These are phyloP conservation scores for Aspidoscelis tigris DNA, from an alignment of 2,113 vertebrate genomes.

Conservation along the genomic window DNA sequence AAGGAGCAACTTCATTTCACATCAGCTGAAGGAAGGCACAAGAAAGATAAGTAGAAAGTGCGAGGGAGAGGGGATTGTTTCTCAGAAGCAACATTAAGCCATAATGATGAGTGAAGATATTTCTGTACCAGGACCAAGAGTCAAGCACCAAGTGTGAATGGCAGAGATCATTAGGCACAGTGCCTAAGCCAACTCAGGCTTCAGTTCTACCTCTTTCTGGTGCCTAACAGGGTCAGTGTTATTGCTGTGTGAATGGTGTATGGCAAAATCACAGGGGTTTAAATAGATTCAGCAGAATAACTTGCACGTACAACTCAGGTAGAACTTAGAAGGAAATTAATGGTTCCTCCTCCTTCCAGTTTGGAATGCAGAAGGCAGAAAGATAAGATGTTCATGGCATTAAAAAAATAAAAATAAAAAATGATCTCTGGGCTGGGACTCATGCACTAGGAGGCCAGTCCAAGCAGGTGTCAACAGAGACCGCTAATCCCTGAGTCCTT, in stretches of 20 bases:
- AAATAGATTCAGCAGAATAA: background rate
- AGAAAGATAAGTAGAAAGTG: constrained; percentile 45
- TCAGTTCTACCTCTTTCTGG: background rate
- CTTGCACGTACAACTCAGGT: background rate
- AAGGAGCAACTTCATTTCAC: constrained; percentile 35
- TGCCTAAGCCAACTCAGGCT: background rate
- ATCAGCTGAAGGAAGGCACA: constrained; percentile 38
- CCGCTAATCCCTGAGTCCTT: no score
- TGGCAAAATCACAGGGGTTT: background rate
- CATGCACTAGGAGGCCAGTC: no score
- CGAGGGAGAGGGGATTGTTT: constrained; percentile 50
- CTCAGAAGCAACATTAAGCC: constrained; percentile 48
- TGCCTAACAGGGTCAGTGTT: background rate
- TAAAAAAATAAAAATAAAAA: no score
- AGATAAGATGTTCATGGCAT: no score
- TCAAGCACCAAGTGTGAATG: constrained; percentile 17
- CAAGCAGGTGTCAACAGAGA: no score
- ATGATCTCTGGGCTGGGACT: no score
- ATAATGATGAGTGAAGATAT: constrained; percentile 3
- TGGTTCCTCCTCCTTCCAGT: no score
- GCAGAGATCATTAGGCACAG: constrained; percentile 14
- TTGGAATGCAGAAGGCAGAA: no score
- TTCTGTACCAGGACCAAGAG: constrained; percentile 17
- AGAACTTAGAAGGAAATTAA: background rate
- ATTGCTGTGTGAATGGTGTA: background rate